Evolutionary conservation across 2,888 invertebrate species (phyloP), one percentile per base, ranked within the genome.

Genomic region (Drosophila demipolita): DNA sequence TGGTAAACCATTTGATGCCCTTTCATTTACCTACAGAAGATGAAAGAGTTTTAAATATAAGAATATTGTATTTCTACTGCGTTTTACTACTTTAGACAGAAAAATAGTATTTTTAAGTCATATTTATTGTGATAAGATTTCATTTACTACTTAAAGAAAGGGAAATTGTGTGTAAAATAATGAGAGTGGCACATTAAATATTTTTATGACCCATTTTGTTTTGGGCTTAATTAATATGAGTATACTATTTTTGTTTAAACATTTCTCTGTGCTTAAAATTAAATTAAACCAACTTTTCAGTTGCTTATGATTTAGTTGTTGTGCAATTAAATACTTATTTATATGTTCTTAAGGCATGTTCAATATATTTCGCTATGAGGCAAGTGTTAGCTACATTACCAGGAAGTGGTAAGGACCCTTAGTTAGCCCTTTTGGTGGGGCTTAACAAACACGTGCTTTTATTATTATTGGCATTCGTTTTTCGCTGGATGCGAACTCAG

Each of bases 401-500:
- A 5, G 11, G 15, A n/a, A 50, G 53, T 32, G 23, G 8, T 8
- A 38, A 26, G 48, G 38, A 70, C 69, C 48, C 64, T 36, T 12
- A 12, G 2, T 0, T 33, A n/a, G 26, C n/a, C 11, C 1, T 26
- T 26, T 35, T 26, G 29, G 4, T 26, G 20, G 32, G 32, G 53
- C 15, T 75, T 54, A 20, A 45, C 63, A 52, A 60, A 66, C 66
- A 66, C 60, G 57, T 55, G 59, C 62, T 61, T 62, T 75, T 82
- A 72, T 73, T 75, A 67, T 79, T 75, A 73, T 82, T 75, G 64
- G 54, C 62, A 63, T 65, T 68, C 62, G 54, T 55, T 83, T 66
- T 65, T 59, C 68, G 58, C 57, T 62, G 45, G 57, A 11, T 54
- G 54, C 45, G 38, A 66, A 49, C 54, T 65, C 61, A 38, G 66